Evolutionary conservation across 2,797 vertebrate species (phyloP).

Genomic region (Amblyraja radiata): DNA sequence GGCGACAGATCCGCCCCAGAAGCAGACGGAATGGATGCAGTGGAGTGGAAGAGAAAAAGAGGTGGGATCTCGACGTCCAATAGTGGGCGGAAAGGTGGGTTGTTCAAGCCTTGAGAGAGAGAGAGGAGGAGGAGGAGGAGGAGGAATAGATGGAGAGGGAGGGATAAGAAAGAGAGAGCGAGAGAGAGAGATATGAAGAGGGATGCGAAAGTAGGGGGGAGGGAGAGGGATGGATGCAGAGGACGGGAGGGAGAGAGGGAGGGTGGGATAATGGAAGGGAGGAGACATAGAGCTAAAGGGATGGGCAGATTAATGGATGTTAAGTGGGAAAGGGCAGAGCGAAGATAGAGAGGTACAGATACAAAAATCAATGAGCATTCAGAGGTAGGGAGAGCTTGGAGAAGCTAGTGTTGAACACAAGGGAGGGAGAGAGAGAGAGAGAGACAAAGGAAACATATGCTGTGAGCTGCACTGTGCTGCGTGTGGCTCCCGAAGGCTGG

Average conservation of each 20-base stretch:
- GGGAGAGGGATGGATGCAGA: too few relatives aligned
- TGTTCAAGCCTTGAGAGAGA: too few relatives aligned
- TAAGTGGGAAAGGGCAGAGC: background rate
- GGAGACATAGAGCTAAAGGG: background rate
- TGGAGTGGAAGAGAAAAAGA: background rate
- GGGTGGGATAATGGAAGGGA: background rate
- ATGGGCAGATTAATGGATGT: background rate
- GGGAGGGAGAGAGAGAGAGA: background rate
- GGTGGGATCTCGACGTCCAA: background rate
- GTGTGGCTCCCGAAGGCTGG: background rate
- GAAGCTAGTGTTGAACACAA: background rate
- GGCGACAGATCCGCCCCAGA: constrained; percentile 25
- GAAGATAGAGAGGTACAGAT: constrained; percentile 3
- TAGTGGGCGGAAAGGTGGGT: background rate
- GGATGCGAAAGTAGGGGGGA: too few relatives aligned
- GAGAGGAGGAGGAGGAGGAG: background rate
- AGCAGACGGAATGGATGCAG: background rate
- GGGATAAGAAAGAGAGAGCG: background rate
- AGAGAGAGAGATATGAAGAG: too few relatives aligned
- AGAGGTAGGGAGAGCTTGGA: background rate
- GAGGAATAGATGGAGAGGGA: background rate
- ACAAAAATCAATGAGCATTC: background rate
- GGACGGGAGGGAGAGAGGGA: too few relatives aligned
- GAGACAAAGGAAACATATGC: background rate
- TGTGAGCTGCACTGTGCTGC: background rate